Percentiles rank a stretch among this genome's conserved stretches.
Conservation (phyloP, 2,797 vertebrate species). For the Mormyrus proboscirostris region DNA sequence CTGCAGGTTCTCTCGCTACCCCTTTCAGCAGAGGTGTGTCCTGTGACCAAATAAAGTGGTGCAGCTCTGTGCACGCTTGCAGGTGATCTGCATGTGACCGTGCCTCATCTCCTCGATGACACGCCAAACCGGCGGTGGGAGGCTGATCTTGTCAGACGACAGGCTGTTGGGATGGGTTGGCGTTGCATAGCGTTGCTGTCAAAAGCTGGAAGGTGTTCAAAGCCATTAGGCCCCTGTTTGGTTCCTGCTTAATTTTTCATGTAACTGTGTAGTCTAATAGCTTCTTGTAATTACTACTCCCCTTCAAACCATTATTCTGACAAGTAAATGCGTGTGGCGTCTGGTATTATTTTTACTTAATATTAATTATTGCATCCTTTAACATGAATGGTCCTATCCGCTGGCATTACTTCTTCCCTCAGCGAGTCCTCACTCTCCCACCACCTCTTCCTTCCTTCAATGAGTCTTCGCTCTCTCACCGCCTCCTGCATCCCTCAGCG, state of each 20-base stretch:
- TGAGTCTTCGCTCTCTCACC: constrained; percentile 19
- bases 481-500: constrained; percentile 20
- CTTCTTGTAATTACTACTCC: constrained; percentile 55
- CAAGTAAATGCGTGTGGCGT: constrained; percentile 41
- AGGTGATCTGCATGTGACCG: background rate
- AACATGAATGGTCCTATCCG: constrained; percentile 43
- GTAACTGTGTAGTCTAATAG: constrained; percentile 57
- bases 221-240: constrained; percentile 41
- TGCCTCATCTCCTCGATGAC: background rate
- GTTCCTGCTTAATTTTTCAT: constrained; percentile 68
- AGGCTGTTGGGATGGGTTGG: background rate
- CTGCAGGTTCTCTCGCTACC: background rate
- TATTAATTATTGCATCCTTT: constrained; percentile 51
- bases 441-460: constrained; percentile 6
- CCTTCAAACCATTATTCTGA: constrained; percentile 46
- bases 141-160: background rate
- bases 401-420: constrained; percentile 1
- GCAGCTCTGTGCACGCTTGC: constrained; percentile 17
- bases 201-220: constrained; percentile 41
- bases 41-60: constrained; percentile 12
- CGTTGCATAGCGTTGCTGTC: background rate
- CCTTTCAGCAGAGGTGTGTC: background rate
- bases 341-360: constrained; percentile 64
- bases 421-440: constrained; percentile 30
- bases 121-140: background rate